A percentile compares a stretch with the other conserved stretches of the same genome.
These are phyloP conservation scores for Eriocheir sinensis DNA, from an alignment of 1,140 invertebrate genomes.

Conservation along the genomic window DNA sequence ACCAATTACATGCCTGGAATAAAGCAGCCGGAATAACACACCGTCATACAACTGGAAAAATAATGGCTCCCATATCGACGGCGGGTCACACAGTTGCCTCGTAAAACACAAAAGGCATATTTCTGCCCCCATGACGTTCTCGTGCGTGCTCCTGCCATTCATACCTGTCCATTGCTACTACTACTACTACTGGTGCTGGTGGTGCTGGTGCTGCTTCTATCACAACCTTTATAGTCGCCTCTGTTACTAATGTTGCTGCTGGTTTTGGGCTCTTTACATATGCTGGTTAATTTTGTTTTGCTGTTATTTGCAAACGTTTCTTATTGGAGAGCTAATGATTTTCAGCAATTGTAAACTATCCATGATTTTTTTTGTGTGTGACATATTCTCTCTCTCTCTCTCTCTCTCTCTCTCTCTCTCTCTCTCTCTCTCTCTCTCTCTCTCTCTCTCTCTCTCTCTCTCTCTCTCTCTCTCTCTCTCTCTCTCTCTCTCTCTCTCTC, in stretches of 20 bases:
- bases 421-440: not conserved
- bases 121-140: not conserved
- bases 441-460: not conserved
- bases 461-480: not conserved
- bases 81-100: not conserved
- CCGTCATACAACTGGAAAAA: slow-evolving; percentile 25
- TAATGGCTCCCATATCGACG: not conserved
- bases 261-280: too few species aligned
- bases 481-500: not conserved
- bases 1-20: slow-evolving; percentile 15
- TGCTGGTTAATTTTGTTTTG: too few species aligned
- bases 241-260: too few species aligned
- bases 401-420: not conserved
- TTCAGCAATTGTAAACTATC: not conserved
- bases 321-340: too few species aligned
- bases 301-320: too few species aligned
- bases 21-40: not conserved
- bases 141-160: not conserved
- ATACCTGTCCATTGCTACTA: not conserved
- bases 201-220: slow-evolving; percentile 8
- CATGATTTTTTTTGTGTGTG: not conserved
- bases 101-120: not conserved
- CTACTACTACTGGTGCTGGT: too few species aligned
- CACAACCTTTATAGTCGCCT: too few species aligned
- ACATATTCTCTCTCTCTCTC: too few species aligned